A percentile compares a stretch with the other conserved stretches of the same genome.
Conservation (phyloP, 2,113 vertebrate species). For the Tychaedon coryphoeus region DNA sequence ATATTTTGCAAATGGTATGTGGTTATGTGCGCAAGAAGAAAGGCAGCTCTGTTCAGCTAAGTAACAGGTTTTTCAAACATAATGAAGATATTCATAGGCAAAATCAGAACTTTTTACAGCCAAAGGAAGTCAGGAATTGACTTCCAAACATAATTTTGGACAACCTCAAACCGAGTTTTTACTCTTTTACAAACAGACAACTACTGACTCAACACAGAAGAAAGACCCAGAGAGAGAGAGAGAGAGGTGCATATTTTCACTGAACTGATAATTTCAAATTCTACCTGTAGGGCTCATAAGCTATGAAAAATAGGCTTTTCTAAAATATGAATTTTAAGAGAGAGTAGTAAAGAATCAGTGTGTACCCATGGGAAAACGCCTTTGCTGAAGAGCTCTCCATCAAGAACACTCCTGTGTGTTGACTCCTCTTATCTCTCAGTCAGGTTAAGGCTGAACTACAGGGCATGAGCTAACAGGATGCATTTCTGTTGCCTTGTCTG, state of each 20-base stretch:
- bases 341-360: background rate
- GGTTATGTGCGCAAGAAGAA: background rate
- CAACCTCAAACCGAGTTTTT: background rate
- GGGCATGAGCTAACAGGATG: background rate
- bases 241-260: background rate
- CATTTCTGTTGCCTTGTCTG: background rate
- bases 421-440: background rate
- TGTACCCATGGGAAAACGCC: background rate
- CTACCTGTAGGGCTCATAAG: background rate
- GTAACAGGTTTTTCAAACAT: background rate
- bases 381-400: background rate
- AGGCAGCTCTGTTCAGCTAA: background rate
- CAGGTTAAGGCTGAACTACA: background rate
- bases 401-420: background rate
- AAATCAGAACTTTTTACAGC: background rate
- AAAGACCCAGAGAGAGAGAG: background rate
- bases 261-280: background rate
- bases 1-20: background rate
- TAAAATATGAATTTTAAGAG: background rate
- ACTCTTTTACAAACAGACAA: background rate
- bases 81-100: background rate
- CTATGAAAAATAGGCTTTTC: background rate
- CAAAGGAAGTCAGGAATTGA: background rate
- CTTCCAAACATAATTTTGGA: background rate
- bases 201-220: background rate